These are phyloP conservation scores for Tortrix viridana DNA, from an alignment of 2,888 invertebrate species.

Conservation along the genomic window DNA sequence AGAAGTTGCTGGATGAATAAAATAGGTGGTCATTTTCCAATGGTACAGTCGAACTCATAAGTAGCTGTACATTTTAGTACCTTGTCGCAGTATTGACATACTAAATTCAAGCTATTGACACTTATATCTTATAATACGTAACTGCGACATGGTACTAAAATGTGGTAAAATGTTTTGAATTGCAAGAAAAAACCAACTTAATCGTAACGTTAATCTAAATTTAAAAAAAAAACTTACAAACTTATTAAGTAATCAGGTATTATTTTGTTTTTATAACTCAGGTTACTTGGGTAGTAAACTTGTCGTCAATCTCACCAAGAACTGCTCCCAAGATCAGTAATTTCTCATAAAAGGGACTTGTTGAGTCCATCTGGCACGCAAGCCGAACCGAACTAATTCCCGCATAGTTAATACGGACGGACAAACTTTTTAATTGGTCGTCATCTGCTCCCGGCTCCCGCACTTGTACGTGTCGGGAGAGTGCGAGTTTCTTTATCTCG, in stretches of 20 bases:
- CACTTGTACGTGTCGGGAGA: slow-evolving; percentile 56
- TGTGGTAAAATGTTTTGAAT: no score
- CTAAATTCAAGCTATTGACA: no score
- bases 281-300: slow-evolving; percentile 18
- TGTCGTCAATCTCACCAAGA: slow-evolving; percentile 35
- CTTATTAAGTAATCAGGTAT: no score
- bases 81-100: no score
- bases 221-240: no score
- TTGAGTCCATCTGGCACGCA: slow-evolving; percentile 75
- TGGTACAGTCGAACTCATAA: no score
- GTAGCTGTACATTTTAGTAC: no score
- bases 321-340: slow-evolving; percentile 41
- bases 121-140: no score
- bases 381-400: slow-evolving; percentile 66
- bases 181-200: no score
- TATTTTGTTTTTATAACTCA: background rate
- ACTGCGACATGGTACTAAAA: no score
- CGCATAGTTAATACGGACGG: slow-evolving; percentile 75
- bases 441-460: slow-evolving; percentile 75
- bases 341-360: slow-evolving; percentile 63
- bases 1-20: background rate
- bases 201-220: no score
- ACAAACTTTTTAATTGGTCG: slow-evolving; percentile 81
- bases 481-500: slow-evolving; percentile 64
- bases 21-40: no score